These are phyloP conservation scores for Semibalanus balanoides DNA, from an alignment of 1,140 invertebrate species.

Conservation along the genomic window DNA sequence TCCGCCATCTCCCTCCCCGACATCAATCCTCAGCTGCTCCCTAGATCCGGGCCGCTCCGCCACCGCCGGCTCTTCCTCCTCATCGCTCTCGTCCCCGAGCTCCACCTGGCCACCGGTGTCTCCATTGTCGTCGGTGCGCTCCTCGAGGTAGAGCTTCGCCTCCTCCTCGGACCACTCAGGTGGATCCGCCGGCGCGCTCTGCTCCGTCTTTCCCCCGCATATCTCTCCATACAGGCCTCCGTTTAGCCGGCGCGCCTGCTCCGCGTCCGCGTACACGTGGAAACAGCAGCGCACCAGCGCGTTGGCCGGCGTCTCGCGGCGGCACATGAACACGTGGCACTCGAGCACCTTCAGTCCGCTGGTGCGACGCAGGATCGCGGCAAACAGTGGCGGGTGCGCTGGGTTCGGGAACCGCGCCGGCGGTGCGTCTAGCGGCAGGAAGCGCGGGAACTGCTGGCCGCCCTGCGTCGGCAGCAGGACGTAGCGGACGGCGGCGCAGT, in stretches of 20 bases:
- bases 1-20: background rate
- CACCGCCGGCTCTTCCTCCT: no score
- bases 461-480: conserved; percentile 41
- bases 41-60: background rate
- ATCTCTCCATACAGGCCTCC: conserved; percentile 18
- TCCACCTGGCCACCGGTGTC: conserved; percentile 35
- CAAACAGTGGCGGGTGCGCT: conserved; percentile 88
- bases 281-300: conserved; percentile 83
- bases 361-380: conserved; percentile 83
- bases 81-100: no score
- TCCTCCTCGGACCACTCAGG: conserved; percentile 10
- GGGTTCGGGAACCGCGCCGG: conserved; percentile 74
- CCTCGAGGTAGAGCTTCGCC: conserved; percentile 24
- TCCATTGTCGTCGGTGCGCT: conserved; percentile 64
- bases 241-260: conserved; percentile 55
- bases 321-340: conserved; percentile 98
- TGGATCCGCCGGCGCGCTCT: conserved; percentile 14
- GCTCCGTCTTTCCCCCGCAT: conserved; percentile 15
- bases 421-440: conserved; percentile 89
- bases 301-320: conserved; percentile 84
- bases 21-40: background rate
- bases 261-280: conserved; percentile 85
- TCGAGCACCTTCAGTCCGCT: conserved; percentile 99
- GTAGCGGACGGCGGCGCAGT: conserved; percentile 91
- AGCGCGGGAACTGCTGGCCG: conserved; percentile 49